Evolutionary conservation across 2,888 invertebrate genomes (phyloP).

Genomic region (Hoplodrina blanda): DNA sequence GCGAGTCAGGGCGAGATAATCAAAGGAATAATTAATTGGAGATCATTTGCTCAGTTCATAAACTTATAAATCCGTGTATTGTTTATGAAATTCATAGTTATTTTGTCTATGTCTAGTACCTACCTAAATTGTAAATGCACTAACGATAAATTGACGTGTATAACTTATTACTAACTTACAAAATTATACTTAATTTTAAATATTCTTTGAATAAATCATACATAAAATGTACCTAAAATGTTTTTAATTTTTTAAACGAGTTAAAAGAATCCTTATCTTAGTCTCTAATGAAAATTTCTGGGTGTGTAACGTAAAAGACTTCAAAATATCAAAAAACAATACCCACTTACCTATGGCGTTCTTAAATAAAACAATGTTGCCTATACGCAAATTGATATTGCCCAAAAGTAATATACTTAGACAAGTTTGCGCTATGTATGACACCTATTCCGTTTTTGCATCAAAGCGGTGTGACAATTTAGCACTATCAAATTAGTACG

Average conservation of each 20-base stretch:
- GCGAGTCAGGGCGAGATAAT: slow-evolving; percentile 9
- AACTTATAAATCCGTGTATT: slow-evolving; percentile 17
- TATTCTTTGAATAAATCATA: slow-evolving; percentile 79
- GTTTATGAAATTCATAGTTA: slow-evolving; percentile 33
- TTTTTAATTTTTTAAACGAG: slow-evolving; percentile 42
- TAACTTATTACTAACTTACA: slow-evolving; percentile 54
- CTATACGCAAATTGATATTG: too few relatives aligned
- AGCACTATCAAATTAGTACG: not conserved
- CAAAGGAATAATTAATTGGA: slow-evolving; percentile 16
- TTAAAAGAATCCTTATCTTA: not conserved
- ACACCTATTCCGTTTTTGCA: not conserved
- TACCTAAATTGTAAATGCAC: slow-evolving; percentile 45
- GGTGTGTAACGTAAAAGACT: too few relatives aligned
- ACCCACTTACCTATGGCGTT: too few relatives aligned
- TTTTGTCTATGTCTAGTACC: slow-evolving; percentile 43
- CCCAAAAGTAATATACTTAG: too few relatives aligned
- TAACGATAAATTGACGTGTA: slow-evolving; percentile 51
- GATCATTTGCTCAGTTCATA: slow-evolving; percentile 48
- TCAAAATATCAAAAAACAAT: too few relatives aligned
- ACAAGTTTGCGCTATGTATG: too few relatives aligned
- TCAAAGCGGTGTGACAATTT: not conserved
- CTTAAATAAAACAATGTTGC: too few relatives aligned
- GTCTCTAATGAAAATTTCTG: too few relatives aligned
- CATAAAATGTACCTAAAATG: slow-evolving; percentile 50
- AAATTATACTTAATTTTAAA: slow-evolving; percentile 69